Evolutionary conservation across 2,797 vertebrate species (phyloP), one percentile per base, ranked within the genome.

Genomic region (Dromococcyx pavoninus): DNA sequence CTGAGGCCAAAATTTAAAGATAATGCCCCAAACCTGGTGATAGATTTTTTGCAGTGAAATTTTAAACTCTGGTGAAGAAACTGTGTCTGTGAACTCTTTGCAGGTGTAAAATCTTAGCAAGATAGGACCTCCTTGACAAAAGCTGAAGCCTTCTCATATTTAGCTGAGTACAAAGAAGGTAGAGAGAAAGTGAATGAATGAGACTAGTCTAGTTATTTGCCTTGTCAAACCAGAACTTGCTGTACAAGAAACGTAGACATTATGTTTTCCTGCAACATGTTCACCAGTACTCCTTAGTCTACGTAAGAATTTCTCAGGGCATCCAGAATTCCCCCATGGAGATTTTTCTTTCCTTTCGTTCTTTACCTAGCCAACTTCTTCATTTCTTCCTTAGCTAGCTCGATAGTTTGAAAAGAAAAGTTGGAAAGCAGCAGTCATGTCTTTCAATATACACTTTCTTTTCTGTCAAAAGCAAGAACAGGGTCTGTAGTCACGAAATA

Each of bases 1-100:
- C 28, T 13, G 24, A 4, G 16, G 1, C 11, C 14, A 67, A 78
- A 74, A 60, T 64, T 11, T 56, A 70, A 86, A 43, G 7, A 30
- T 48, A 76, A 54, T 51, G 3, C 3, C 25, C 46, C 7, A 69
- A 74, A 67, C 6, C 2, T 0, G 1, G 12, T 48, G 11, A 7
- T 64, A 60, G 64, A 1, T 0, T 74, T 93, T 76, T 19, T 77
- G 19, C 12, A 56, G 22, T 64, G n/a, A 23, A 35, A 88, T 78
- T 79, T 77, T 44, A 71, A 57, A 73, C 54, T 54, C 18, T 62
- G 23, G 5, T 37, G 5, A 70, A 79, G 66, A 71, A 91, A 35
- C 5, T 11, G 7, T 61, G 17, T 46, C 24, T 71, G 7, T 51
- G 9, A 30, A 39, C 24, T 50, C 28, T 25, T 58, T 50, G 13